Evolutionary conservation across 2,113 vertebrate genomes (phyloP).

Genomic region (Sardina pilchardus): DNA sequence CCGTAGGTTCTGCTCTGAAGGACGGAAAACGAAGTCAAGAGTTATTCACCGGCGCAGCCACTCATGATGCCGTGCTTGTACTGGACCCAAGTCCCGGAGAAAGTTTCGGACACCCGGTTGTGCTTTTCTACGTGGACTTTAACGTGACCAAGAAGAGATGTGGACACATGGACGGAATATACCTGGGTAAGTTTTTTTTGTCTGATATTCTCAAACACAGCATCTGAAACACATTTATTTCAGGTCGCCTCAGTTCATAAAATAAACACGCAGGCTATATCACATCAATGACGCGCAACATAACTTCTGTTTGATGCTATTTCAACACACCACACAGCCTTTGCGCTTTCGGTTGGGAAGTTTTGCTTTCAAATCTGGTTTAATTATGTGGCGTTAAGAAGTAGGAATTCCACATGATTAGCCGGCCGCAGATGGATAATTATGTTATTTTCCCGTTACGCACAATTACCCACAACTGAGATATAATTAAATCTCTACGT

Average conservation of each 20-base stretch:
- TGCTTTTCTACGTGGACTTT: conserved; percentile 76
- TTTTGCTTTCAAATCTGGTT: neutral
- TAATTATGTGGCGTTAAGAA: neutral
- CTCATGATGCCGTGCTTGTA: conserved; percentile 74
- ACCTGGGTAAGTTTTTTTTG: conserved; percentile 66
- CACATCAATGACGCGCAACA: no score
- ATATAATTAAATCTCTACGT: neutral
- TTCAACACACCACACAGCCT: no score
- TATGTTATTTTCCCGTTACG: neutral
- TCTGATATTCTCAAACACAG: neutral
- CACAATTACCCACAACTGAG: neutral
- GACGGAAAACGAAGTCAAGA: conserved; percentile 53
- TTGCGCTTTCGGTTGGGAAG: no score
- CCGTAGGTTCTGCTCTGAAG: conserved; percentile 5
- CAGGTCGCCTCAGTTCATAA: no score
- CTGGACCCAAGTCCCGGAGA: conserved; percentile 76
- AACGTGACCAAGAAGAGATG: conserved; percentile 77
- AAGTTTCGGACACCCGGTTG: conserved; percentile 75
- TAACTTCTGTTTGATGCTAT: no score
- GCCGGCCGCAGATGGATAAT: neutral
- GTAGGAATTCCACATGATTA: neutral
- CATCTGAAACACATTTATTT: no score
- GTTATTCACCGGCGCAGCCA: conserved; percentile 49
- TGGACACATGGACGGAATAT: conserved; percentile 71
- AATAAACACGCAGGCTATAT: no score